Percentiles rank a stretch among this genome's conserved stretches.
Conservation (phyloP, 2,888 invertebrate species). For the Cryptus viduatorius region DNA sequence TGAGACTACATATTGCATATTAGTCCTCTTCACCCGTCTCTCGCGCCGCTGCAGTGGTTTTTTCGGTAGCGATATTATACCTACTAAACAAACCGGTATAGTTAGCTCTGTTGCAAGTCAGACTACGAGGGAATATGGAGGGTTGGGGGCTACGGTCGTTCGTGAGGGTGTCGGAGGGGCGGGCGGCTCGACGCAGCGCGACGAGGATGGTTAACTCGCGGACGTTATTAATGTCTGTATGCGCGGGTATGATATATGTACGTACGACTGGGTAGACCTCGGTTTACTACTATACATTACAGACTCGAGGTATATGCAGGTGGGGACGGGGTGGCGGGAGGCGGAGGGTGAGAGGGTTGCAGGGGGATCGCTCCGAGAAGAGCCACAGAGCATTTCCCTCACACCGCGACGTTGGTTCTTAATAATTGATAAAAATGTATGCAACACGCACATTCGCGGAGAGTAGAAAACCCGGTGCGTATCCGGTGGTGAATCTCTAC, state of each 20-base stretch:
- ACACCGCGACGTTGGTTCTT: slow-evolving; percentile 78
- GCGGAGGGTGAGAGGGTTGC: too few relatives aligned
- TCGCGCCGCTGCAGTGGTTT: slow-evolving; percentile 48
- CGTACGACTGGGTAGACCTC: slow-evolving; percentile 52
- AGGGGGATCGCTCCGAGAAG: slow-evolving; percentile 2
- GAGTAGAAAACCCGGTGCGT: slow-evolving; percentile 20
- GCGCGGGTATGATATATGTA: slow-evolving; percentile 63
- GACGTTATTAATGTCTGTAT: slow-evolving; percentile 82
- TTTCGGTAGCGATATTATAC: slow-evolving; percentile 38
- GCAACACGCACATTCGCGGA: slow-evolving; percentile 75
- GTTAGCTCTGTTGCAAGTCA: slow-evolving; percentile 32
- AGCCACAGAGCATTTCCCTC: slow-evolving; percentile 43
- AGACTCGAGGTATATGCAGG: slow-evolving; percentile 8
- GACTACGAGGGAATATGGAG: slow-evolving; percentile 50
- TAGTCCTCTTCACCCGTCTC: slow-evolving; percentile 64
- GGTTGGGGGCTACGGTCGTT: slow-evolving; percentile 50
- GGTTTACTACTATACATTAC: slow-evolving; percentile 53
- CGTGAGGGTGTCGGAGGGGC: slow-evolving; percentile 29
- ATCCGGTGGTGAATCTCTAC: slow-evolving; percentile 10
- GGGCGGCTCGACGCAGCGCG: slow-evolving; percentile 25
- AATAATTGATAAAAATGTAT: slow-evolving; percentile 85
- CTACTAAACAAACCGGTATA: slow-evolving; percentile 47
- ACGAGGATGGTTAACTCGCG: slow-evolving; percentile 75
- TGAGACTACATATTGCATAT: slow-evolving; percentile 80
- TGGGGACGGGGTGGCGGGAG: slow-evolving; percentile 27